Percentiles rank a stretch among this genome's conserved stretches.
Evolutionary conservation across 1,140 invertebrate genomes (phyloP).

Genomic region (Apolygus lucorum): DNA sequence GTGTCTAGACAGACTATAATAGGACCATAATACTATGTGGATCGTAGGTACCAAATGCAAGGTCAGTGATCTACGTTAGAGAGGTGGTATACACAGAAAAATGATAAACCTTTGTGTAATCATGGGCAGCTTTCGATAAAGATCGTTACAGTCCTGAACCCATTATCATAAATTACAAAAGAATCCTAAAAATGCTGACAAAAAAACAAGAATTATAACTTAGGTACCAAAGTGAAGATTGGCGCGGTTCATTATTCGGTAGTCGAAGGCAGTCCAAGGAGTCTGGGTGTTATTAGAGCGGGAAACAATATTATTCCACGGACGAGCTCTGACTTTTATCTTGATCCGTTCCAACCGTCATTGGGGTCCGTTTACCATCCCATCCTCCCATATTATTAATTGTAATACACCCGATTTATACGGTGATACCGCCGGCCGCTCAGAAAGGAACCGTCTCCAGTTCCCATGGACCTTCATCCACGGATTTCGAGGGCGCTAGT

Average conservation of each 20-base stretch:
- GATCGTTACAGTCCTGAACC: no score
- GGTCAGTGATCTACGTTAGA: no score
- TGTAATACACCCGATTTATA: constrained; percentile 13
- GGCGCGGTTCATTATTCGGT: constrained; percentile 14
- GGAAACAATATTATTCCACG: constrained; percentile 3
- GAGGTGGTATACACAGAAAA: no score
- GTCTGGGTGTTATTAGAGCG: constrained; percentile 7
- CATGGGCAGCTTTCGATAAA: no score
- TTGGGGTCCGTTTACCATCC: constrained; percentile 1
- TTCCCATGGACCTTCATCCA: constrained; percentile 1
- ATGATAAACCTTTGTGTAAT: no score
- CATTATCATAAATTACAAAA: no score
- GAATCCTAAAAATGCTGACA: not conserved
- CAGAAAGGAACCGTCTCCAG: not conserved
- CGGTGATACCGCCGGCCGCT: not conserved
- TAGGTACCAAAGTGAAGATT: constrained; percentile 3
- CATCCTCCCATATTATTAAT: constrained; percentile 6
- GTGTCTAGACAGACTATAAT: no score
- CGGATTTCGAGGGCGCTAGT: constrained; percentile 8
- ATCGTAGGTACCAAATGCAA: no score
- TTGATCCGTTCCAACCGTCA: constrained; percentile 12
- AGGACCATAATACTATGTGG: no score
- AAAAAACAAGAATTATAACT: not conserved
- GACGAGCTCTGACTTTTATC: not conserved
- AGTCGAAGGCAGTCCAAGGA: not conserved